Evolutionary conservation across 1,140 invertebrate genomes (phyloP).

Genomic region (Coenobita brevimanus): DNA sequence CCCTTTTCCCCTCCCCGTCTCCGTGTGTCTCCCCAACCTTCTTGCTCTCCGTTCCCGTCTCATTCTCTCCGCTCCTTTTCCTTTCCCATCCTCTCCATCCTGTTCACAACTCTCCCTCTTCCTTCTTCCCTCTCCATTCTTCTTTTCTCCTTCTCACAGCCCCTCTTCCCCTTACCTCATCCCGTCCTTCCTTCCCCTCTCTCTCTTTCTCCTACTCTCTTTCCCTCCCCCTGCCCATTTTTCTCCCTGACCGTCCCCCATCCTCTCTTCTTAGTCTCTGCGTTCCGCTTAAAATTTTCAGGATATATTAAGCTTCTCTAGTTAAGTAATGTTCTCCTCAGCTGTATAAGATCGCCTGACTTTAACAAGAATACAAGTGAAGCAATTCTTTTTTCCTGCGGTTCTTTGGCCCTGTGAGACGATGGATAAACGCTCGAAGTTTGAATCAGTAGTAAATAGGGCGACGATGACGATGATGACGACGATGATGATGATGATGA

Average conservation of each 20-base stretch:
- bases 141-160: background rate
- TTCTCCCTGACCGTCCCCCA: background rate
- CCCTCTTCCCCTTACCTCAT: too few species aligned
- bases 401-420: too few species aligned
- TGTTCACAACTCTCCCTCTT: background rate
- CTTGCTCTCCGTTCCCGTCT: background rate
- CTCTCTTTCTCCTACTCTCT: background rate
- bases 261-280: background rate
- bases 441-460: too few species aligned
- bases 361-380: too few species aligned
- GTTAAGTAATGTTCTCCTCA: too few species aligned
- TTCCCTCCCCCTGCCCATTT: background rate
- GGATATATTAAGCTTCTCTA: too few species aligned
- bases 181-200: background rate
- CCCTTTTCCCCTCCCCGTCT: background rate
- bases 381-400: too few species aligned
- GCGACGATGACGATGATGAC: too few species aligned
- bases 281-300: too few species aligned
- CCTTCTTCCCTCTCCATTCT: background rate
- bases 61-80: background rate
- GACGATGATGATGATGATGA: too few species aligned
- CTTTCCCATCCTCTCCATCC: background rate
- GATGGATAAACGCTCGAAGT: too few species aligned
- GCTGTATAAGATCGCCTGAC: too few species aligned
- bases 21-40: background rate